Evolutionary conservation across 2,113 vertebrate genomes (phyloP).

Genomic region (Campylomormyrus numenius): DNA sequence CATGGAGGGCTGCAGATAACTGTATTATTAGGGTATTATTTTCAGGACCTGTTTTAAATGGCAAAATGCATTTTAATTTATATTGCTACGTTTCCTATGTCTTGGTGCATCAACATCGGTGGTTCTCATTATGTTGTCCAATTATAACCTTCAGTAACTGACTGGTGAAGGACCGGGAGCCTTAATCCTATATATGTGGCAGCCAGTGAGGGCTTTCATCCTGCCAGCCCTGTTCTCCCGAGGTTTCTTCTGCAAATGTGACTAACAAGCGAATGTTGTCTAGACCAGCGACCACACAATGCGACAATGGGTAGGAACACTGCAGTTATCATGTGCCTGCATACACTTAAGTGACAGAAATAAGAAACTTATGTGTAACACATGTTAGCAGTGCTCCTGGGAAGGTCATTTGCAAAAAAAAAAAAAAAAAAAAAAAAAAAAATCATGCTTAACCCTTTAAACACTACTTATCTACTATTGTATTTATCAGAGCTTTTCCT

Average conservation of each 20-base stretch:
- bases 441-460: not conserved
- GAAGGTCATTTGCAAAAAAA: conserved; percentile 24
- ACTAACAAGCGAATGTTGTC: conserved; percentile 43
- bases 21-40: not conserved
- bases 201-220: not conserved
- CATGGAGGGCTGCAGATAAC: conserved; percentile 31
- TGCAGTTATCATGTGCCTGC: conserved; percentile 47
- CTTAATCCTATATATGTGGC: not conserved
- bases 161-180: conserved; percentile 8
- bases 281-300: conserved; percentile 62
- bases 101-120: not conserved
- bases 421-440: not conserved
- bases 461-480: not conserved
- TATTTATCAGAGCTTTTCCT: not conserved
- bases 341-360: conserved; percentile 43
- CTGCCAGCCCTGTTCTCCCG: not conserved
- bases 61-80: not conserved
- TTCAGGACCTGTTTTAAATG: not conserved
- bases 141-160: conserved; percentile 12
- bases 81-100: not conserved
- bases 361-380: conserved; percentile 49
- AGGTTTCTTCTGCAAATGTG: conserved; percentile 31
- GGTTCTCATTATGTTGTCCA: conserved; percentile 14
- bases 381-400: conserved; percentile 46
- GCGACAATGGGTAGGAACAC: conserved; percentile 42